phyloP scores from a whole-genome alignment of 2,888 invertebrate species.

The Bembecia ichneumoniformis region DNA sequence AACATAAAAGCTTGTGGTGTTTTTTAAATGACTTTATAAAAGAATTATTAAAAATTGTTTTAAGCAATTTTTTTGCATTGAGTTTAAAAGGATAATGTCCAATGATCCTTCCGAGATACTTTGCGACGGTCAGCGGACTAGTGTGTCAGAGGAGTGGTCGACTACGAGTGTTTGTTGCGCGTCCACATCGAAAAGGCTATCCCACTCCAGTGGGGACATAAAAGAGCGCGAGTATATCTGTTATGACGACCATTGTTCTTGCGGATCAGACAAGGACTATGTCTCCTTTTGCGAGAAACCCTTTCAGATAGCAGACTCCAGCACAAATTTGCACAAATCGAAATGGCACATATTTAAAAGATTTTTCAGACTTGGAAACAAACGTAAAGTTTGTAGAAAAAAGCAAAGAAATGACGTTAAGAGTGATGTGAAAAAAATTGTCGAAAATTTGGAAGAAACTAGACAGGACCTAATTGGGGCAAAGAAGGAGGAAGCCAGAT shows the following conservation, averaged over 20 bases:
- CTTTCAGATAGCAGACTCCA: slow-evolving; percentile 38
- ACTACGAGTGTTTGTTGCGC: slow-evolving; percentile 30
- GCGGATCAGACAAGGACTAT: slow-evolving; percentile 22
- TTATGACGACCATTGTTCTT: slow-evolving; percentile 29
- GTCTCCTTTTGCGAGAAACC: slow-evolving; percentile 27
- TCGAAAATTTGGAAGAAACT: neutral
- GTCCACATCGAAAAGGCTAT: slow-evolving; percentile 42
- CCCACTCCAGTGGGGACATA: slow-evolving; percentile 35
- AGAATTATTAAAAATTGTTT: no score
- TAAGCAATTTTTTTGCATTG: no score
- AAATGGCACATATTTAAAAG: slow-evolving; percentile 38
- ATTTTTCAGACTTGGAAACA: slow-evolving; percentile 24
- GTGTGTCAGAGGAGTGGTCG: slow-evolving; percentile 21
- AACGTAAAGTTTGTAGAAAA: slow-evolving; percentile 11
- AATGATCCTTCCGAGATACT: slow-evolving; percentile 15
- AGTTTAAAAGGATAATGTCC: slow-evolving; percentile 1
- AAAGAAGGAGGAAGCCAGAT: neutral
- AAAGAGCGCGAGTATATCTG: slow-evolving; percentile 26
- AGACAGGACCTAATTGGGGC: no score
- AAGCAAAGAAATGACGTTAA: neutral
- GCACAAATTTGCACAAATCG: slow-evolving; percentile 27
- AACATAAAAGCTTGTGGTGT: no score
- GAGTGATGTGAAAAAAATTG: neutral
- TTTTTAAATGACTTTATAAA: no score
- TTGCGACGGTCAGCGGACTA: slow-evolving; percentile 12